phyloP scores from a whole-genome alignment of 2,797 vertebrate genomes.

The Protonibea diacanthus region DNA sequence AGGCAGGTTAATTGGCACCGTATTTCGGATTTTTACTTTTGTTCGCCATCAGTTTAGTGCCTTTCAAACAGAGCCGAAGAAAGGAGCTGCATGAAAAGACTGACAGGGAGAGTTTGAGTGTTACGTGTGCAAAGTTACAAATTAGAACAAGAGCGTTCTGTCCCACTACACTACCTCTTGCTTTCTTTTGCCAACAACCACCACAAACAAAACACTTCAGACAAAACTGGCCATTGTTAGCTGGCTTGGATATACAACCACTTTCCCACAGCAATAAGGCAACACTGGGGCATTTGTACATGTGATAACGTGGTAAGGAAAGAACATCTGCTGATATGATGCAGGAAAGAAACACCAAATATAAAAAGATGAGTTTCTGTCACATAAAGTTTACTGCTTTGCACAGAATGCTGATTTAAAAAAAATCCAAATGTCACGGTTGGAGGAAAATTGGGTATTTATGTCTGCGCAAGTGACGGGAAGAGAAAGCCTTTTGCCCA shows the following conservation, averaged over 20 bases:
- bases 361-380: slow-evolving; percentile 34
- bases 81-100: slow-evolving; percentile 16
- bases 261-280: slow-evolving; percentile 21
- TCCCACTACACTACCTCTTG: not conserved
- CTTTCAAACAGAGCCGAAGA: not conserved
- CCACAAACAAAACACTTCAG: slow-evolving; percentile 37
- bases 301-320: not conserved
- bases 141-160: slow-evolving; percentile 36
- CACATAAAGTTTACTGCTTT: slow-evolving; percentile 28
- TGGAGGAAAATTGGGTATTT: slow-evolving; percentile 52
- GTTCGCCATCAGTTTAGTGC: not conserved
- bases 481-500: slow-evolving; percentile 49
- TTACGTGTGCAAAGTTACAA: slow-evolving; percentile 8
- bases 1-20: slow-evolving; percentile 36
- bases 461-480: slow-evolving; percentile 57
- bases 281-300: not conserved
- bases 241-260: not conserved
- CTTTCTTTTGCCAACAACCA: slow-evolving; percentile 24
- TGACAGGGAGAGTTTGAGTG: not conserved
- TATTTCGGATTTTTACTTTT: slow-evolving; percentile 36
- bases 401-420: slow-evolving; percentile 45
- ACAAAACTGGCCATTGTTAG: slow-evolving; percentile 21
- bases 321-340: not conserved
- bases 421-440: slow-evolving; percentile 70
- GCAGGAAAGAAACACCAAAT: slow-evolving; percentile 1